phyloP scores from a whole-genome alignment of 2,888 invertebrate species.

The Macrophya annulata region DNA sequence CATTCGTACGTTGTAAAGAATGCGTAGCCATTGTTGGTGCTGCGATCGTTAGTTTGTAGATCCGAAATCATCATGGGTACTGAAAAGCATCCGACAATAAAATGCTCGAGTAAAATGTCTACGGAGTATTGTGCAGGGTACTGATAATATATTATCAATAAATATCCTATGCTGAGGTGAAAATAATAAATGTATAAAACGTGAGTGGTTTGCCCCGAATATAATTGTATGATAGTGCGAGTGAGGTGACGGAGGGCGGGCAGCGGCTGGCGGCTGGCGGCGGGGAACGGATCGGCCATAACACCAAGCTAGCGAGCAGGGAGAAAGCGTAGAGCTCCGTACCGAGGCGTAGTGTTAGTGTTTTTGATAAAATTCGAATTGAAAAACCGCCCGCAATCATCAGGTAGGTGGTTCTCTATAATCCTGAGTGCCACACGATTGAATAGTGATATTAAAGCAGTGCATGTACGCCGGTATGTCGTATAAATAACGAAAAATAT shows the following conservation, averaged over 20 bases:
- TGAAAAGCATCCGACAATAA: conserved; percentile 80
- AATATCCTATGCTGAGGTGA: conserved; percentile 49
- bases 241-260: conserved; percentile 67
- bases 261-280: conserved; percentile 65
- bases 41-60: conserved; percentile 78
- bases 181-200: conserved; percentile 54
- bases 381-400: conserved; percentile 73
- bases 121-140: conserved; percentile 79
- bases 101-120: conserved; percentile 79
- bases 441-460: conserved; percentile 65
- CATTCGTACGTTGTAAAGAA: conserved; percentile 76
- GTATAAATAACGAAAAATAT: conserved; percentile 66
- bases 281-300: conserved; percentile 72
- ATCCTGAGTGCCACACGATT: conserved; percentile 62
- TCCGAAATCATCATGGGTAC: conserved; percentile 80
- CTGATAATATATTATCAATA: conserved; percentile 74
- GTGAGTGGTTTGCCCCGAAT: conserved; percentile 51
- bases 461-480: conserved; percentile 65
- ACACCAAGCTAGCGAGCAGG: conserved; percentile 75
- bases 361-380: conserved; percentile 73
- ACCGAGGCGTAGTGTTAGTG: conserved; percentile 77
- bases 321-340: conserved; percentile 75
- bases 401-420: conserved; percentile 75
- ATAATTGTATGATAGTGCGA: conserved; percentile 49
- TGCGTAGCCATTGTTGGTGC: conserved; percentile 80